These are phyloP conservation scores for Polyommatus icarus DNA, from an alignment of 2,888 invertebrate genomes.

Conservation along the genomic window DNA sequence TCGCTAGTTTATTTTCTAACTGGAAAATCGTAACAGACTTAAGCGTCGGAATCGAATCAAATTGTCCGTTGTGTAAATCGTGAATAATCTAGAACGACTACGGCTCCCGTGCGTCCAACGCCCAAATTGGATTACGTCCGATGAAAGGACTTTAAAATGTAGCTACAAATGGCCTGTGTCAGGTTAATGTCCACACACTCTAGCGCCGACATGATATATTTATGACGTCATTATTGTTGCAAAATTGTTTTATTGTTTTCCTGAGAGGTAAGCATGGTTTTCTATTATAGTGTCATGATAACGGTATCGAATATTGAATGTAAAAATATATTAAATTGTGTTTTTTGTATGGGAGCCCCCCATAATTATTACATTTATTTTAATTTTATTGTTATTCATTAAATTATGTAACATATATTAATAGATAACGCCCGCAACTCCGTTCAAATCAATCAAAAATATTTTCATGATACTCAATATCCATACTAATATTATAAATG, in stretches of 20 bases:
- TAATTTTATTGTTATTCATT: no score
- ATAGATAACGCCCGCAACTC: no score
- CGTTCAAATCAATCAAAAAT: no score
- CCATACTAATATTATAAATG: no score
- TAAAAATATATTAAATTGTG: no score
- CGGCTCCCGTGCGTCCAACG: conserved; percentile 48
- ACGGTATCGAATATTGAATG: no score
- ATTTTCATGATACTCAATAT: no score
- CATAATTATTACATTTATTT: no score
- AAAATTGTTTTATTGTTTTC: not conserved
- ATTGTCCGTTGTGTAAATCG: conserved; percentile 45
- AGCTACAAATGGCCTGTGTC: conserved; percentile 52
- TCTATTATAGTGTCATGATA: no score
- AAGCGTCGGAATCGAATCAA: conserved; percentile 50
- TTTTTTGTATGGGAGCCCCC: no score
- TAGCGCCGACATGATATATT: conserved; percentile 32
- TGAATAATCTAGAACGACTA: conserved; percentile 46
- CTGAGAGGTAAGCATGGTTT: not conserved
- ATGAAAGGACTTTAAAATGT: conserved; percentile 53
- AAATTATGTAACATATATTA: no score
- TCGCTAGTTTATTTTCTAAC: conserved; percentile 4
- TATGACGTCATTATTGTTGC: conserved; percentile 1
- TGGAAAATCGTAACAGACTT: conserved; percentile 16
- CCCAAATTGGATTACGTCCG: conserved; percentile 57
- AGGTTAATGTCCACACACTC: conserved; percentile 47